Percentiles rank a stretch among this genome's conserved stretches.
phyloP scores from a whole-genome alignment of 2,888 invertebrate genomes.

The Charanyca ferruginea region DNA sequence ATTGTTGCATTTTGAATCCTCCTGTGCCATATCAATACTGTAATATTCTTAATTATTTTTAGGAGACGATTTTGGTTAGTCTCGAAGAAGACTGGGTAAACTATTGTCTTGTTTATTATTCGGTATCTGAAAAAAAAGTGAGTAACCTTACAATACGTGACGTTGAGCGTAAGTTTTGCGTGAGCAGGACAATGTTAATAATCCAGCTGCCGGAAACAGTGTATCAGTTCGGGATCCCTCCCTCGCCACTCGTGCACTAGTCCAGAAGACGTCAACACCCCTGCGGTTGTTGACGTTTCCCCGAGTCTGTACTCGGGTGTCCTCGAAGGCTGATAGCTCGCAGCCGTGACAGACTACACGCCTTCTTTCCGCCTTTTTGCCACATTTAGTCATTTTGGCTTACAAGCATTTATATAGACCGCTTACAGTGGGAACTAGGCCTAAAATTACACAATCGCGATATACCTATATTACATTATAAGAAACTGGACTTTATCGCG shows the following conservation, averaged over 20 bases:
- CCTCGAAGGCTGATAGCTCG: conserved; percentile 37
- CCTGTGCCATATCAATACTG: neutral
- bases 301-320: conserved; percentile 29
- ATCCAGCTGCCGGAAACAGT: neutral
- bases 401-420: conserved; percentile 28
- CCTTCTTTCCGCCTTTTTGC: conserved; percentile 49
- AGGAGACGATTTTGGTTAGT: neutral
- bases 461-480: neutral
- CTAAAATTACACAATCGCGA: neutral
- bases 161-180: neutral
- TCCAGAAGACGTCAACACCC: conserved; percentile 54
- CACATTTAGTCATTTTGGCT: conserved; percentile 27
- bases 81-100: too few relatives aligned
- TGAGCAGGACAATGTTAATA: too few relatives aligned
- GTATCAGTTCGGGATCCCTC: neutral
- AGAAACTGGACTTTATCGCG: neutral
- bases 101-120: too few relatives aligned
- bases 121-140: too few relatives aligned
- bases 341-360: conserved; percentile 48
- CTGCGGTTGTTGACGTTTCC: too few relatives aligned
- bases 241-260: conserved; percentile 6
- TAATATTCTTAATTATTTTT: neutral
- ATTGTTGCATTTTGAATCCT: neutral
- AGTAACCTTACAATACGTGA: neutral
- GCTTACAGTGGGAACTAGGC: conserved; percentile 26